These are phyloP conservation scores for Andricus curvator DNA, from an alignment of 2,888 invertebrate species.

Conservation along the genomic window DNA sequence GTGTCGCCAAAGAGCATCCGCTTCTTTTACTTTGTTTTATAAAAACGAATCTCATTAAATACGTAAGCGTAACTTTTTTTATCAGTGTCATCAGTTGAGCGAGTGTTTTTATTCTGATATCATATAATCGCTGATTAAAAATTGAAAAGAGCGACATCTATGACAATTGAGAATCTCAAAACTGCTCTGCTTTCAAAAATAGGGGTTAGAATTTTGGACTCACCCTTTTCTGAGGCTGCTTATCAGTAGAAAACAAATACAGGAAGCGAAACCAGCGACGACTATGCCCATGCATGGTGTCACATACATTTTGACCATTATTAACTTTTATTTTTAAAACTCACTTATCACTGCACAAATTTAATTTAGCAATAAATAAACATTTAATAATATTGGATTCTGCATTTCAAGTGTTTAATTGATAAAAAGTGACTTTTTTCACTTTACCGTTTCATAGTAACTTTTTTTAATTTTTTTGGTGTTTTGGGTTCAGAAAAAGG, in stretches of 20 bases:
- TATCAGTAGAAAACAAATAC: constrained; percentile 83
- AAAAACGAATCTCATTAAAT: no score
- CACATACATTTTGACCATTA: constrained; percentile 73
- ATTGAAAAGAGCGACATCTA: no score
- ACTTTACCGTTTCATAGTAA: background rate
- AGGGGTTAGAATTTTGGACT: constrained; percentile 65
- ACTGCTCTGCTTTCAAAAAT: background rate
- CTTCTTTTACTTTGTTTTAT: no score
- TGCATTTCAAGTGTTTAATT: background rate
- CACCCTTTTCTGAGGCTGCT: constrained; percentile 81
- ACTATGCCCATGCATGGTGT: constrained; percentile 83
- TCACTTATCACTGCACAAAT: background rate
- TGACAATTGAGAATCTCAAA: background rate
- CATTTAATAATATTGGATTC: background rate
- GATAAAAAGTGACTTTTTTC: no score
- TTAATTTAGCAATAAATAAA: background rate
- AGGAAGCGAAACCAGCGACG: constrained; percentile 85
- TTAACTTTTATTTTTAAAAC: background rate
- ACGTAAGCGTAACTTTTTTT: no score
- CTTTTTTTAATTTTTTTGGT: background rate
- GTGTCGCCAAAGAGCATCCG: no score
- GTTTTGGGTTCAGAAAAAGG: background rate
- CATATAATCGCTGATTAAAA: no score
- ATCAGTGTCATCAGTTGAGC: no score
- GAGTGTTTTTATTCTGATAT: background rate